Base-by-base conservation (phyloP, 2,113 vertebrate species). In the Ceyx margarethae region DNA sequence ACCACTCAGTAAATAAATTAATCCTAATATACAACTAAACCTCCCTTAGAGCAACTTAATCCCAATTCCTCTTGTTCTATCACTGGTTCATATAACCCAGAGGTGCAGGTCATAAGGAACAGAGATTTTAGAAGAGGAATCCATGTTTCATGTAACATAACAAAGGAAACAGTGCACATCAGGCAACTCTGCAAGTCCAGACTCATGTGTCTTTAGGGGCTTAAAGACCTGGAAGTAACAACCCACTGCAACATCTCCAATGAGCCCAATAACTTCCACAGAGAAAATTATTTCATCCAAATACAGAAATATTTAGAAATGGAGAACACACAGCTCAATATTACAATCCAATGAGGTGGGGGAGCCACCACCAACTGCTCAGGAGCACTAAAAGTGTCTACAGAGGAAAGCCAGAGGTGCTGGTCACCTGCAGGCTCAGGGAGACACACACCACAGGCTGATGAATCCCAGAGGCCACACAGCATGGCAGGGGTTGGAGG, bases 201-300 rank as follows among this genome's bases (percentile, higher is more conserved):
- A 28, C 1, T 1, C 7, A 7, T 2, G 2, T 45, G 13, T 9
- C 51, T 64, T 54, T 6, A 48, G 33, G 23, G 28, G 20, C n/a
- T 71, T 58, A 46, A 60, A 57, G 11, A n/a, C 5, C n/a, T 26
- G 54, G 33, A 53, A 46, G 6, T 26, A 43, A 21, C n/a, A 31
- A 33, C 26, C 19, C 67, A 53, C 60, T 42, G n/a, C 48, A 67
- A 31, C 25, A 50, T 12, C 21, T 6, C 23, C 42, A 20, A 42
- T 54, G 17, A 19, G 4, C 17, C 73, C 53, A 42, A 3, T 14
- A 3, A 66, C 15, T 72, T 25, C n/a, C 10, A 6, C 15, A 25
- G 22, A 67, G 23, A 67, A 54, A 61, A 50, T 10, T 0, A 66
- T 6, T 48, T 72, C 19, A 28, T 31, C 31, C 3, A 14, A 42